Evolutionary conservation across 2,113 vertebrate species (phyloP).

Genomic region (Noctilio leporinus): DNA sequence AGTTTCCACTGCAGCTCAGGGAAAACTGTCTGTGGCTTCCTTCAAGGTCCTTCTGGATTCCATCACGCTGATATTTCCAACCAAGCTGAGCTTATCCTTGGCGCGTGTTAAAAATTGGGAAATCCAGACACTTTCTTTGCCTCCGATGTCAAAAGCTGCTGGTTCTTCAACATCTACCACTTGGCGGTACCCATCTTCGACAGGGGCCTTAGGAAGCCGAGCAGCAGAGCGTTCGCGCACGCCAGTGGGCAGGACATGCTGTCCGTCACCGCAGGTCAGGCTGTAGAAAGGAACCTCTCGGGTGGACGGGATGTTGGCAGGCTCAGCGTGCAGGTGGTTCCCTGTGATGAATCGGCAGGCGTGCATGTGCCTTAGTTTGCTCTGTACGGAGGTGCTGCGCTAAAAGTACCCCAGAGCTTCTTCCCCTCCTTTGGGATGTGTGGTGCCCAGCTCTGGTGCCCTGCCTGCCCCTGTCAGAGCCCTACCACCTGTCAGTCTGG

Average conservation of each 20-base stretch:
- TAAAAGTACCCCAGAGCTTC: conserved; percentile 58
- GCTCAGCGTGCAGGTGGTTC: neutral
- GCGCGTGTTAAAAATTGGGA: neutral
- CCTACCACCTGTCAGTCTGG: conserved; percentile 33
- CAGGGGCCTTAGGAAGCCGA: neutral
- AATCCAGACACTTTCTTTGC: conserved; percentile 13
- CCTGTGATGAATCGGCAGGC: conserved; percentile 26
- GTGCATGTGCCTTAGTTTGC: neutral
- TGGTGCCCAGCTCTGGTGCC: neutral
- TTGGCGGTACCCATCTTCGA: neutral
- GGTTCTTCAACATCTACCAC: neutral
- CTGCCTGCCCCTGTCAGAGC: conserved; percentile 45
- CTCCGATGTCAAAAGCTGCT: neutral
- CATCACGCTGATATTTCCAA: conserved; percentile 43
- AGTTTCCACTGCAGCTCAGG: conserved; percentile 31
- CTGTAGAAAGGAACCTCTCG: neutral
- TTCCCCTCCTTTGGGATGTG: conserved; percentile 37
- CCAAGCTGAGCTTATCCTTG: neutral
- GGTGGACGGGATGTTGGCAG: neutral
- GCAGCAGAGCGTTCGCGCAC: neutral
- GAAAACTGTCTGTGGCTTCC: conserved; percentile 36
- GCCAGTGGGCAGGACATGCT: neutral
- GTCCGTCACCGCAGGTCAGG: neutral
- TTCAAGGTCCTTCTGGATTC: conserved; percentile 48
- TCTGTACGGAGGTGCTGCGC: conserved; percentile 5